Conservation (phyloP, 2,888 invertebrate genomes). For the Seira sanloemensis region DNA sequence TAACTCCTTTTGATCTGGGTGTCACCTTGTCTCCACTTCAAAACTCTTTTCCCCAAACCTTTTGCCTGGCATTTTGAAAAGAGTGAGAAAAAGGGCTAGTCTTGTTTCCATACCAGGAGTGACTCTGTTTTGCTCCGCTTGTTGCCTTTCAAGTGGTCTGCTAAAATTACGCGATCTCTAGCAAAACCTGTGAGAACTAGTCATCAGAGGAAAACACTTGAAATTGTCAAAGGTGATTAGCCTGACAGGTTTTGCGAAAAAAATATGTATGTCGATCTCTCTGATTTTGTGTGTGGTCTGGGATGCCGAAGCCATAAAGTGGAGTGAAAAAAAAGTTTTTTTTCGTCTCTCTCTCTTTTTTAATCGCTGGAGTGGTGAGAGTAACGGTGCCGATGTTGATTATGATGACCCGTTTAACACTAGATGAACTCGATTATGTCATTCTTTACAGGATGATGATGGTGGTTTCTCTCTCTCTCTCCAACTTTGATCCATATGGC, state of each 20-base stretch:
- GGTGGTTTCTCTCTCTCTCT: too few species aligned
- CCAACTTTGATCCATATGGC: background rate
- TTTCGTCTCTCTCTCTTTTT: too few species aligned
- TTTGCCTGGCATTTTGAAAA: too few species aligned
- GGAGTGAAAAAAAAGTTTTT: too few species aligned
- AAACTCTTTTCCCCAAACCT: too few species aligned
- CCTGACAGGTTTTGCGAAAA: slow-evolving; percentile 21
- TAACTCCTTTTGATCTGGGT: too few species aligned
- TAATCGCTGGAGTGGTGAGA: background rate
- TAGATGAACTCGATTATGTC: slow-evolving; percentile 22
- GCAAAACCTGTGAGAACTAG: background rate
- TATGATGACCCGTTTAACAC: slow-evolving; percentile 40
- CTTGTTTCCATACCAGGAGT: background rate
- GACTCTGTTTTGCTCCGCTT: background rate
- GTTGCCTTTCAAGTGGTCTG: background rate
- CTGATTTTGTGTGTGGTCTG: slow-evolving; percentile 15
- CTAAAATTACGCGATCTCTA: too few species aligned
- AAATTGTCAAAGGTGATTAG: slow-evolving; percentile 25
- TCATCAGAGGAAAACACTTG: slow-evolving; percentile 28
- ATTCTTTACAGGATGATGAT: too few species aligned
- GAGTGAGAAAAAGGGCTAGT: background rate
- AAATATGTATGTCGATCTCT: slow-evolving; percentile 2
- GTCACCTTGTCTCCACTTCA: slow-evolving; percentile 17
- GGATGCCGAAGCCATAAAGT: background rate
- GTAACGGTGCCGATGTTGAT: slow-evolving; percentile 16